phyloP scores from a whole-genome alignment of 1,140 invertebrate genomes.

The Hermatobates lingyangjiaoensis region DNA sequence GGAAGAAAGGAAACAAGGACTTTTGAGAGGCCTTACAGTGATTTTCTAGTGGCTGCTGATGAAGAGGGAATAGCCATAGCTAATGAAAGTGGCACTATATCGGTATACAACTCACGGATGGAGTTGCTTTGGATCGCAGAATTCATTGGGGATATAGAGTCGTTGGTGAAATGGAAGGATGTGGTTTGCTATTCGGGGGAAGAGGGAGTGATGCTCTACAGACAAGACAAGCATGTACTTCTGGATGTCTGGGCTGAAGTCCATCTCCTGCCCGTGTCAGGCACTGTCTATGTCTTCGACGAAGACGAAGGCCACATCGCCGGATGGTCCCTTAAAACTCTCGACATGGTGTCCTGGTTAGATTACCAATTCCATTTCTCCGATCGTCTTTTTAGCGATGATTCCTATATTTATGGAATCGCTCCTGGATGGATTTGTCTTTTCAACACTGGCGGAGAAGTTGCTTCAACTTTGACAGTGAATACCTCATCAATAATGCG shows the following conservation, averaged over 20 bases:
- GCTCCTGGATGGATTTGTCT: not conserved
- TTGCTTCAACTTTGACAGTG: not conserved
- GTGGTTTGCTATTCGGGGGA: not conserved
- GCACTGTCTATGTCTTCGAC: not conserved
- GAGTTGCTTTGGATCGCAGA: not conserved
- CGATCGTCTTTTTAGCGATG: not conserved
- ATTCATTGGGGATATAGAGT: not conserved
- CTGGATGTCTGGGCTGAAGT: not conserved
- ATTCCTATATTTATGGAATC: not conserved
- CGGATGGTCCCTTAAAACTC: not conserved
- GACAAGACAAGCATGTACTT: not conserved
- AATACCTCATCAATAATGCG: not conserved
- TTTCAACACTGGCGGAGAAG: not conserved
- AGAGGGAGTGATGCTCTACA: not conserved
- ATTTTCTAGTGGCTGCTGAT: not conserved
- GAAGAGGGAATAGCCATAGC: not conserved
- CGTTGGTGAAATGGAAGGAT: not conserved
- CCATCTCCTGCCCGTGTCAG: not conserved
- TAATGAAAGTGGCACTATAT: not conserved
- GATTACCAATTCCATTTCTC: not conserved
- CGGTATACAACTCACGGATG: not conserved
- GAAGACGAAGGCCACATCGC: not conserved
- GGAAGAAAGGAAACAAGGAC: not conserved
- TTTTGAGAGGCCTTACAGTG: not conserved
- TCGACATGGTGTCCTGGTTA: not conserved